Base-by-base conservation (phyloP, 2,113 vertebrate genomes). In the Pan paniscus region DNA sequence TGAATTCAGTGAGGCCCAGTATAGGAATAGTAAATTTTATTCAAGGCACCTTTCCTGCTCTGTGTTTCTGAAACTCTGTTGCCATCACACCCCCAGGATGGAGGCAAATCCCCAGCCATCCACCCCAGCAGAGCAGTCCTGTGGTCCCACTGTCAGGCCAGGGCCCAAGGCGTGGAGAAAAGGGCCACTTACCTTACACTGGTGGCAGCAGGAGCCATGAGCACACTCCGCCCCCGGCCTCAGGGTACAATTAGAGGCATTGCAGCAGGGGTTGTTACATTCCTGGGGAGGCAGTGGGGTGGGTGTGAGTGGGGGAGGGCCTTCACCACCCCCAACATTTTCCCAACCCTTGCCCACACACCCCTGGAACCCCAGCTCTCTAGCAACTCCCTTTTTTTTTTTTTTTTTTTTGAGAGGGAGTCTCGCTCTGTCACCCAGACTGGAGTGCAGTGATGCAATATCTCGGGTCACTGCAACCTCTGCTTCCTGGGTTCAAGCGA, bases 191-290 rank as follows among this genome's bases (percentile, higher is more conserved):
- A 99, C 99, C 99, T 99, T 99, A 98, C 99, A 99, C 92, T 98
- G 97, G 1, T 99, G 98, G 81, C 99, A 99, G 99, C 99, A 99
- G 97, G 99, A 98, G 16, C 99, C 99, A 0, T 99, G 99, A 11
- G 99, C 99, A 94, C 99, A 99, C 87, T 99, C 99, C 0, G 99
- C 99, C 32, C 99, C 99, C 8, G 97, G 98, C 95, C 98, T 99
- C 98, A 99, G 98, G 52, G 99, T 99, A 98, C 99, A 99, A 96
- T 99, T 99, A 82, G 99, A 99, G 93, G 99, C 99, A 0, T 99
- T 99, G 12, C 99, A 99, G 98, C 99, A 99, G 25, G 99, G 99
- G 93, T 99, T 99, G 1, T 98, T 98, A 87, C 99, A 99, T 87
- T 99, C 99, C 99, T 99, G 94, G 96, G 85, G 91, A 85, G 87